A percentile compares a stretch with the other conserved stretches of the same genome.
Evolutionary conservation across 2,888 invertebrate genomes (phyloP).

Genomic region (Fragum fragum): DNA sequence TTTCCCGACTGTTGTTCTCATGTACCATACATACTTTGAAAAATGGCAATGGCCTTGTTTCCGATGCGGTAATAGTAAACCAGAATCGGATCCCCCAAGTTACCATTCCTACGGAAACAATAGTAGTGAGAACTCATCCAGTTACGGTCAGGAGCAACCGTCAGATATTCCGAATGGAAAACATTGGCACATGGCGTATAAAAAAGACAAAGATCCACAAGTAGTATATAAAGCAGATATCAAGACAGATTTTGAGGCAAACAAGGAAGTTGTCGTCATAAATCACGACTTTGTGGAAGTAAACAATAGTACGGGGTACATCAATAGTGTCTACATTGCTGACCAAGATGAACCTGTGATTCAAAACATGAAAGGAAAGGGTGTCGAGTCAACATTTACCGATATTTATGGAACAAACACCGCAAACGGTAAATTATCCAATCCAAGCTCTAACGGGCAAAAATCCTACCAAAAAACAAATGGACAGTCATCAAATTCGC

Average conservation of each 20-base stretch:
- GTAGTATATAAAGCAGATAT: slow-evolving; percentile 6
- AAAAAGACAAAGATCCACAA: background rate
- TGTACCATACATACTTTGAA: slow-evolving; percentile 74
- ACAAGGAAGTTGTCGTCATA: slow-evolving; percentile 16
- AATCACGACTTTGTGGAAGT: slow-evolving; percentile 21
- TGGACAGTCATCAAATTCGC: background rate
- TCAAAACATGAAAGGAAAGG: background rate
- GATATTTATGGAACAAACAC: background rate
- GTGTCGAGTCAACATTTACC: background rate
- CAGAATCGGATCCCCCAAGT: background rate
- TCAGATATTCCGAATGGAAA: background rate
- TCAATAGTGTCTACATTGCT: background rate
- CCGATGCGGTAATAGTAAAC: slow-evolving; percentile 10
- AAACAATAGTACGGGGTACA: background rate
- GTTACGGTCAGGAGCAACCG: background rate
- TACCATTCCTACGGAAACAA: background rate
- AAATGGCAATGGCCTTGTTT: slow-evolving; percentile 67
- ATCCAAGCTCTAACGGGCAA: background rate
- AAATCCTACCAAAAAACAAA: background rate
- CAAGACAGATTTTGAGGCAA: background rate
- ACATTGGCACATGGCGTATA: background rate
- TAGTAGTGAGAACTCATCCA: background rate
- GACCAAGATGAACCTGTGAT: slow-evolving; percentile 6
- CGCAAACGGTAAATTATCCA: background rate
- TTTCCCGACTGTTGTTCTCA: slow-evolving; percentile 73